These are phyloP conservation scores for Adrianichthys oophorus DNA, from an alignment of 2,797 vertebrate species.

Conservation along the genomic window DNA sequence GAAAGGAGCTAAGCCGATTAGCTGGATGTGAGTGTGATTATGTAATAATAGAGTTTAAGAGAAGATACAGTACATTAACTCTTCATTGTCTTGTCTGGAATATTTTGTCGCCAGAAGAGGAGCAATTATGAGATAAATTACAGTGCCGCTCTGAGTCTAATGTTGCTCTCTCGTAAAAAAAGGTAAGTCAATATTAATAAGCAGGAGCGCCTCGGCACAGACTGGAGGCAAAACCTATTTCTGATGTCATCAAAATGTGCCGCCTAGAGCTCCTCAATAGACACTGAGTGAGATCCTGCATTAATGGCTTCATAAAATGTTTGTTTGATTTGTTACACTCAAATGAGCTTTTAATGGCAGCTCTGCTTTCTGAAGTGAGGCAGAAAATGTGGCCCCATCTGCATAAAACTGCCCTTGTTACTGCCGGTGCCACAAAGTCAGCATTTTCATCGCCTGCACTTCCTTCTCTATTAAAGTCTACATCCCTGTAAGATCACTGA, in stretches of 20 bases:
- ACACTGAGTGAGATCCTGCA: conserved; percentile 48
- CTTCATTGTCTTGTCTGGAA: conserved; percentile 4
- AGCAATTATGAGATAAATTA: conserved; percentile 17
- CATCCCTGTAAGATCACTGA: conserved; percentile 32
- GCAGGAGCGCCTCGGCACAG: conserved; percentile 33
- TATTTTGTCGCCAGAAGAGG: conserved; percentile 6
- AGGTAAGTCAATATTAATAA: conserved; percentile 52
- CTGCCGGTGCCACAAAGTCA: conserved; percentile 47
- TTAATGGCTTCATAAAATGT: conserved; percentile 70
- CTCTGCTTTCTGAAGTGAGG: conserved; percentile 60
- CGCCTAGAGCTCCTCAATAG: conserved; percentile 31
- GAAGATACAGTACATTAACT: conserved; percentile 16
- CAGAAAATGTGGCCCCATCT: conserved; percentile 65
- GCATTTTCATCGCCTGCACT: conserved; percentile 44
- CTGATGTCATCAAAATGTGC: conserved; percentile 51
- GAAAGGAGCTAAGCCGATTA: conserved; percentile 16
- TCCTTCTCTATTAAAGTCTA: conserved; percentile 26
- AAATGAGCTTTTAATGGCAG: conserved; percentile 76
- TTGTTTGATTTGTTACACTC: conserved; percentile 72
- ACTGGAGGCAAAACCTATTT: conserved; percentile 30
- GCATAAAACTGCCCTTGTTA: conserved; percentile 61
- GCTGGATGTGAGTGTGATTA: conserved; percentile 5
- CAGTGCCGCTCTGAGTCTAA: conserved; percentile 8
- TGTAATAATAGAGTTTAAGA: conserved; percentile 13
- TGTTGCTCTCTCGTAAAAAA: conserved; percentile 25